Conservation (phyloP, 2,113 vertebrate species). For the Glareola pratincola region DNA sequence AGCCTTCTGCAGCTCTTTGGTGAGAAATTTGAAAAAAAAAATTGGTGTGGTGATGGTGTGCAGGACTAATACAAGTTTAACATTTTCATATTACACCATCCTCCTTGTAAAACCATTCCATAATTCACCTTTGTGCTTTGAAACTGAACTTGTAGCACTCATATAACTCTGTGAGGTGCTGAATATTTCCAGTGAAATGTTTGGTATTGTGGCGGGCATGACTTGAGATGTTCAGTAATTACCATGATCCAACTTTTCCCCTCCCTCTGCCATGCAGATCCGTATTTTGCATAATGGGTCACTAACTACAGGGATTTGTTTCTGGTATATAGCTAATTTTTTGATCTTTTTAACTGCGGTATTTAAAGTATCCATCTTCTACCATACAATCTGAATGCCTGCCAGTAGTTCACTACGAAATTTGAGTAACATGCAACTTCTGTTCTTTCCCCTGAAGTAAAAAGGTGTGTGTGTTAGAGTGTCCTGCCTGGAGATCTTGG, state of each 20-base stretch:
- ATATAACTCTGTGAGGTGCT: not conserved
- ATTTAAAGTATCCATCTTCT: not conserved
- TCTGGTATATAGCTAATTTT: not conserved
- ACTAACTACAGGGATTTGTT: not conserved
- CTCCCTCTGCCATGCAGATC: not conserved
- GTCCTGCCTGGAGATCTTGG: not conserved
- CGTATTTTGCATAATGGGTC: not conserved
- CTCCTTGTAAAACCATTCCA: not conserved
- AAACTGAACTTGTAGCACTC: not conserved
- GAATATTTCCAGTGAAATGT: not conserved
- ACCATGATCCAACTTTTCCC: not conserved
- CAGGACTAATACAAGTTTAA: not conserved
- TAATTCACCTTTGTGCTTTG: not conserved
- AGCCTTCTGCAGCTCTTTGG: not conserved
- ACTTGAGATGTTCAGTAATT: not conserved
- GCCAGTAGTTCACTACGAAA: not conserved
- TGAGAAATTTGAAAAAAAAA: not conserved
- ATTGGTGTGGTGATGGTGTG: not conserved
- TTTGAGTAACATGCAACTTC: not conserved
- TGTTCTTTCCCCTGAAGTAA: not conserved
- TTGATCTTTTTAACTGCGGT: not conserved
- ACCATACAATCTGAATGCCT: not conserved
- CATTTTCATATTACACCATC: not conserved
- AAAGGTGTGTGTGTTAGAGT: not conserved
- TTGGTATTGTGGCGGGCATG: not conserved